These are phyloP conservation scores for Isichthys henryi DNA, from an alignment of 2,113 vertebrate species.

Conservation along the genomic window DNA sequence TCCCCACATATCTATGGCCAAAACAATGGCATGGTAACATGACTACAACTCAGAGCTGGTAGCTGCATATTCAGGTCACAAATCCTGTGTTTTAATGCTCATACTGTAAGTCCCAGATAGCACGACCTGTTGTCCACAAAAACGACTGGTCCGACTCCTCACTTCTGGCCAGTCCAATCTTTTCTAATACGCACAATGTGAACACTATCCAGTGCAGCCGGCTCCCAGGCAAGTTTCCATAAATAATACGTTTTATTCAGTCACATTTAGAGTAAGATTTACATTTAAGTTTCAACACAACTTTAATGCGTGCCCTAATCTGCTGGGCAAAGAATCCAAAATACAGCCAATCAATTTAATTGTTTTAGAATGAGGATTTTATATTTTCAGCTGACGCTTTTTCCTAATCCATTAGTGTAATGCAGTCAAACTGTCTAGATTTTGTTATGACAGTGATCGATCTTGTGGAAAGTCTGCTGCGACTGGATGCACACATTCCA, in stretches of 20 bases:
- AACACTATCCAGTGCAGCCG: neutral
- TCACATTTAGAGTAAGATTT: neutral
- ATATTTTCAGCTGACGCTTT: neutral
- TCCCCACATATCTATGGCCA: neutral
- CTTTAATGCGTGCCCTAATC: neutral
- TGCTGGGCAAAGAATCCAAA: neutral
- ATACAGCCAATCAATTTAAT: neutral
- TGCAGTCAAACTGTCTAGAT: conserved; percentile 7
- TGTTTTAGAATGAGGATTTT: neutral
- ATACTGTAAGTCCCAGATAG: neutral
- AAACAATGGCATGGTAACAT: neutral
- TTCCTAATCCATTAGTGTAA: neutral
- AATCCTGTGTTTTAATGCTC: neutral
- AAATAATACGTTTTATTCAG: neutral
- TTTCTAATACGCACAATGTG: neutral
- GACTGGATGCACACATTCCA: neutral
- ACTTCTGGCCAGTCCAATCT: neutral
- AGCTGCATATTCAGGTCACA: neutral
- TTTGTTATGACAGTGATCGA: neutral
- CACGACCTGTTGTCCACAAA: neutral
- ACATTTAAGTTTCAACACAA: neutral
- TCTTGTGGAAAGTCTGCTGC: neutral
- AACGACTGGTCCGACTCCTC: neutral
- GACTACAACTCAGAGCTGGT: neutral
- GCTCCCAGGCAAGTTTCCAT: neutral